These are phyloP conservation scores for Desmophyllum pertusum DNA, from an alignment of 92 coral and sea anemone genomes.

Conservation along the genomic window DNA sequence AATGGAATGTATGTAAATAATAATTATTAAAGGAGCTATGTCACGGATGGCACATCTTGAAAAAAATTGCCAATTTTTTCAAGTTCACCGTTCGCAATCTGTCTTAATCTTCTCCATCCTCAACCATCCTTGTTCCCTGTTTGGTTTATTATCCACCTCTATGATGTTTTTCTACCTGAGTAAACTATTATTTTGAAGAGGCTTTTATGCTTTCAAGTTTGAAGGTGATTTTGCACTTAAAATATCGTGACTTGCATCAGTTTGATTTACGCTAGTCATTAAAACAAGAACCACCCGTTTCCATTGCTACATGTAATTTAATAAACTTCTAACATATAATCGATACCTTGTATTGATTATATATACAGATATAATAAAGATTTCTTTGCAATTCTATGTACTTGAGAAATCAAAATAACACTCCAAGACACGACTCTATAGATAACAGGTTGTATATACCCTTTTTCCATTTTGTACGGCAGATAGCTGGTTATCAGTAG, in stretches of 20 bases:
- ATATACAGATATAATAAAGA: constrained; percentile 30
- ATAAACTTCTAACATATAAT: constrained; percentile 17
- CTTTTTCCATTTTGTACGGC: background rate
- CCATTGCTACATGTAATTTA: constrained; percentile 15
- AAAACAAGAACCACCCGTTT: background rate
- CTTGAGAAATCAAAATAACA: background rate
- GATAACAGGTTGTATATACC: background rate
- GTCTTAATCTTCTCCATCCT: no score
- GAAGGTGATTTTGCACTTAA: no score
- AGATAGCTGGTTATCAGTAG: background rate
- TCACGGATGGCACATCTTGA: no score
- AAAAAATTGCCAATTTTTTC: no score
- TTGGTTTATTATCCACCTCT: no score
- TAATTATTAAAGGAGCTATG: no score
- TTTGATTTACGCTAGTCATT: background rate
- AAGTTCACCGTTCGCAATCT: no score
- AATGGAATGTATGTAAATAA: no score
- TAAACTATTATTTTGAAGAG: no score
- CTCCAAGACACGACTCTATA: background rate
- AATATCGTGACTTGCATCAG: background rate
- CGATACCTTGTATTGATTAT: constrained; percentile 12
- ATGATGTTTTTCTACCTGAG: no score
- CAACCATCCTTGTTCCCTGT: no score
- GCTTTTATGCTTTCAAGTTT: no score
- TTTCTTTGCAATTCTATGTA: background rate